A percentile compares a stretch with the other conserved stretches of the same genome.
These are phyloP conservation scores for Mimachlamys varia DNA, from an alignment of 2,888 invertebrate genomes.

Conservation along the genomic window DNA sequence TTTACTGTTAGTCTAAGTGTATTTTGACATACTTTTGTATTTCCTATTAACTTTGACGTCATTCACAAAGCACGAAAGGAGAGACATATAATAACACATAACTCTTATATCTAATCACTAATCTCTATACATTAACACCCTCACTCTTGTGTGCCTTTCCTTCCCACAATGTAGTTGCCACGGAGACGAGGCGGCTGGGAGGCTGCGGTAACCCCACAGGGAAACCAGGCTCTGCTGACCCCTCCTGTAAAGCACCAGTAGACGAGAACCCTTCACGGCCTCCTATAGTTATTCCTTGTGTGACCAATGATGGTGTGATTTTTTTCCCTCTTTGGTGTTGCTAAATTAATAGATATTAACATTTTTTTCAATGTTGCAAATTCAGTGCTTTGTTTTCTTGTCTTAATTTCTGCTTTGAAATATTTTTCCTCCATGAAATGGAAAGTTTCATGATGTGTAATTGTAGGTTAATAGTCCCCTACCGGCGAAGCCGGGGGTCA, in stretches of 20 bases:
- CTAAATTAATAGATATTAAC: not conserved
- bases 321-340: not conserved
- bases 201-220: not conserved
- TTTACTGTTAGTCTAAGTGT: no score
- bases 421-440: not conserved
- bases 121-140: not conserved
- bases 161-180: not conserved
- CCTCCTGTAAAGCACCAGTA: not conserved
- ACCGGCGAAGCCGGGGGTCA: no score
- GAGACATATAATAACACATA: no score
- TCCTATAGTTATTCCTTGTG: constrained; percentile 37
- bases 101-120: not conserved
- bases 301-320: constrained; percentile 37
- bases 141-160: not conserved
- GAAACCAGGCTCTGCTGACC: not conserved
- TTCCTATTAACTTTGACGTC: no score
- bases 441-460: not conserved
- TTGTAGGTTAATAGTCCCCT: no score
- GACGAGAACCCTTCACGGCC: not conserved
- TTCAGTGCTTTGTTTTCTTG: not conserved
- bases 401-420: not conserved
- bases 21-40: no score
- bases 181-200: constrained; percentile 24
- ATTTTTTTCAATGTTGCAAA: not conserved
- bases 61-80: no score